These are phyloP conservation scores for Zaprionus vittiger DNA, from an alignment of 1,140 invertebrate species.

Conservation along the genomic window DNA sequence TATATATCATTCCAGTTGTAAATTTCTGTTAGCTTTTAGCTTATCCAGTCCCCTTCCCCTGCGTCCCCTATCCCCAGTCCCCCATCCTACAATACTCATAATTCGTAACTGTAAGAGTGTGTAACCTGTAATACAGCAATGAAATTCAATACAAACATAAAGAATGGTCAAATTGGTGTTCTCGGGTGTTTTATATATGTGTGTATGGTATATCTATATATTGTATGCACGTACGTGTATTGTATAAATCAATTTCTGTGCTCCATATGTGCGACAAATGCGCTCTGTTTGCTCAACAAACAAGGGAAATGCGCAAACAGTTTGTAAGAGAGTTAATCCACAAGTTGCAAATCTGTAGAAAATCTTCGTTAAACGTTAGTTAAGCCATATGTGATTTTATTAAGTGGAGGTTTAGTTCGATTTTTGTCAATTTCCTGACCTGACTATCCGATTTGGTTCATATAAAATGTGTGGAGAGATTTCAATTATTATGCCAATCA, in stretches of 20 bases:
- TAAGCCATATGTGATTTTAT: no score
- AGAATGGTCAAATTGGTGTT: background rate
- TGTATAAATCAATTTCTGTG: slow-evolving; percentile 64
- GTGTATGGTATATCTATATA: background rate
- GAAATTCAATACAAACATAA: slow-evolving; percentile 41
- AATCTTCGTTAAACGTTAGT: no score
- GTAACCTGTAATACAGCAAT: slow-evolving; percentile 26
- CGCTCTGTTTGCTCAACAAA: slow-evolving; percentile 67
- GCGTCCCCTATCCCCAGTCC: background rate
- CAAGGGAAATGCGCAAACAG: slow-evolving; percentile 17
- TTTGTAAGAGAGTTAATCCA: slow-evolving; percentile 30
- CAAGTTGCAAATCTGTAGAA: background rate
- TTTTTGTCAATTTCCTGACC: no score
- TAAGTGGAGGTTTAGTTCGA: no score
- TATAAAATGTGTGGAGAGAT: no score
- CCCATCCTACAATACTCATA: slow-evolving; percentile 65
- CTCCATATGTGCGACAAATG: slow-evolving; percentile 63
- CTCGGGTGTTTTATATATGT: background rate
- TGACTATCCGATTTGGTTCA: no score
- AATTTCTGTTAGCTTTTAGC: slow-evolving; percentile 59
- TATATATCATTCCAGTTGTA: slow-evolving; percentile 70
- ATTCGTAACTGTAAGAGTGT: slow-evolving; percentile 24
- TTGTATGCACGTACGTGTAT: slow-evolving; percentile 5
- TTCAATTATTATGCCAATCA: no score
- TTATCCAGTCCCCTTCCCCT: background rate